Conservation (phyloP, 2,113 vertebrate genomes). For the Diglossa brunneiventris region DNA sequence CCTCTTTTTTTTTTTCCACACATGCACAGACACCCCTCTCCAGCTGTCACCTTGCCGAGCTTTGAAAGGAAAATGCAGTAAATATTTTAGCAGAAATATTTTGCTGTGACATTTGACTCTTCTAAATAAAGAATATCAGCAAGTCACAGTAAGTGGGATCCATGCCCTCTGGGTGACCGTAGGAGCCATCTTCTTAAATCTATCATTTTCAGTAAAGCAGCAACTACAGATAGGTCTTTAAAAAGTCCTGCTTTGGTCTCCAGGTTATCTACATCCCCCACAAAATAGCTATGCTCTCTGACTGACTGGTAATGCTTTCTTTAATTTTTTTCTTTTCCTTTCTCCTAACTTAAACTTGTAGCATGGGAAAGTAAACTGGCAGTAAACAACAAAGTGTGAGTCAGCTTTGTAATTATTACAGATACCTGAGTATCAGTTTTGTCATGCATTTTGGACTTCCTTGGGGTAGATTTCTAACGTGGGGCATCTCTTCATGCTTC, state of each 20-base stretch:
- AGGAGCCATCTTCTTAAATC: constrained; percentile 17
- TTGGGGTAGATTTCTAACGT: background rate
- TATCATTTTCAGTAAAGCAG: constrained; percentile 35
- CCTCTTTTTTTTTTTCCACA: constrained; percentile 18
- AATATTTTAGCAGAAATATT: constrained; percentile 49
- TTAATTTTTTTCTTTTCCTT: background rate
- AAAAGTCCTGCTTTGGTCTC: constrained; percentile 4
- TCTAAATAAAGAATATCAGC: constrained; percentile 42
- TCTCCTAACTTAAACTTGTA: background rate
- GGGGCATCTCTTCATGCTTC: background rate
- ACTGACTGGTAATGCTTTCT: background rate
- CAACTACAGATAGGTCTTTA: background rate
- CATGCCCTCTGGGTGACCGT: background rate
- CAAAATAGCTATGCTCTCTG: background rate
- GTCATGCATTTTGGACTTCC: background rate
- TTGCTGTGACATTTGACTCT: constrained; percentile 22
- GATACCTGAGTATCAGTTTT: background rate
- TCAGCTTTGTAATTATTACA: background rate
- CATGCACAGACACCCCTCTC: constrained; percentile 49
- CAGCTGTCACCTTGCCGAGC: constrained; percentile 55
- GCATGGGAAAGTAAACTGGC: background rate
- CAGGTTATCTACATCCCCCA: background rate
- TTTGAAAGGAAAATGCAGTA: constrained; percentile 39
- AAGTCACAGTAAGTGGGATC: background rate
- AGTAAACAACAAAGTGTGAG: background rate